Conservation (phyloP, 2,888 invertebrate genomes). For the Microplitis deprimator region DNA sequence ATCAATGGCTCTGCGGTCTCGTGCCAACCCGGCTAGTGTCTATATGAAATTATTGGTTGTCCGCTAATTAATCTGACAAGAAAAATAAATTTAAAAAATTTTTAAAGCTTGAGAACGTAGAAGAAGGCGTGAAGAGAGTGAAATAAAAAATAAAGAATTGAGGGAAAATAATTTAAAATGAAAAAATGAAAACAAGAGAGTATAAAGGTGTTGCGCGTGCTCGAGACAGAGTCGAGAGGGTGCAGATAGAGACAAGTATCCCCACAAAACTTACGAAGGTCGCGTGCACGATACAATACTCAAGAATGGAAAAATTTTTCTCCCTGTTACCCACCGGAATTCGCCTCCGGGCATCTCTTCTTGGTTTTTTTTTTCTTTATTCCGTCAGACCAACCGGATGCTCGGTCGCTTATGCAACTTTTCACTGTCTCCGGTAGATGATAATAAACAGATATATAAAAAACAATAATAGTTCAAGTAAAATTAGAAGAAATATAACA, state of each 20-base stretch:
- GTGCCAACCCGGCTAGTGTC: conserved; percentile 13
- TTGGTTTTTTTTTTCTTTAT: neutral
- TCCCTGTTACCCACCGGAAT: conserved; percentile 38
- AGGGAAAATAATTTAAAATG: neutral
- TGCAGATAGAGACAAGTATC: conserved; percentile 27
- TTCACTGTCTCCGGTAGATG: conserved; percentile 7
- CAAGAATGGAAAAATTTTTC: conserved; percentile 37
- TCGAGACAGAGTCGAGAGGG: conserved; percentile 39
- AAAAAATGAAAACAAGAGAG: conserved; percentile 6
- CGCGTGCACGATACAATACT: conserved; percentile 26
- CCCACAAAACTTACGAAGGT: conserved; percentile 22
- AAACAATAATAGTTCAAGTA: neutral
- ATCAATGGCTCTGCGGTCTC: conserved; percentile 33
- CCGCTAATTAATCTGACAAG: conserved; percentile 13
- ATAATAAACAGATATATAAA: conserved; percentile 6
- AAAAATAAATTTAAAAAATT: conserved; percentile 23
- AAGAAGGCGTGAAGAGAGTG: conserved; percentile 24
- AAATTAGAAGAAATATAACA: conserved; percentile 1
- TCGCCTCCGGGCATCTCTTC: conserved; percentile 23
- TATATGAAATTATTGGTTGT: conserved; percentile 15
- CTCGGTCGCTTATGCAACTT: conserved; percentile 19
- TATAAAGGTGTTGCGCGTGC: conserved; percentile 27
- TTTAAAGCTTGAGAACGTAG: conserved; percentile 17
- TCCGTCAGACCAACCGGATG: neutral
- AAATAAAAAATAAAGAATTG: conserved; percentile 19